Evolutionary conservation across 2,797 vertebrate species (phyloP), one percentile per base, ranked within the genome.

Genomic region (Presbytis comata): DNA sequence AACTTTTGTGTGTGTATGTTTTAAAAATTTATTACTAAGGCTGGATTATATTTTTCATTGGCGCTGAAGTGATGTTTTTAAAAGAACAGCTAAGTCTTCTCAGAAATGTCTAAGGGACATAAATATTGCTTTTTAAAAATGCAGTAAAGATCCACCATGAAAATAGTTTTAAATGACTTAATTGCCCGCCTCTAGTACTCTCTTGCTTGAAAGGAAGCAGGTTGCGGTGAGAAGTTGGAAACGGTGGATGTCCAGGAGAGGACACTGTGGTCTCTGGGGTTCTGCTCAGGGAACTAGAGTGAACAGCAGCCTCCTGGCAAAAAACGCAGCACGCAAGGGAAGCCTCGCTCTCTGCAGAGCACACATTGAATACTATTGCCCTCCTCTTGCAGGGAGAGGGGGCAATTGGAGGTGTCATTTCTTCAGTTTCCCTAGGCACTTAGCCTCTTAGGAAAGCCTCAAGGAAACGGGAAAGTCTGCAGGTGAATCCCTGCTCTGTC

Each of bases 71-170:
- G 28, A 96, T 83, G 28, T 90, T 97, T 96, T 97, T 97, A 89
- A 96, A 97, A 96, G 97, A 97, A 97, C 96, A 97, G 96, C 96
- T 93, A 96, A 83, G 57, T 90, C 97, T 98, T 97, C 96, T 98
- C 95, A 93, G 92, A 97, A 86, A 96, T 84, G 95, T 96, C 97
- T 93, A 76, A 84, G 79, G 89, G 92, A 96, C 95, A 85, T 87
- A 97, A 97, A 96, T 96, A 97, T 76, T 86, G 93, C 93, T 74
- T 96, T 97, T 90, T 67, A 50, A 74, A 48, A 67, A 55, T 89
- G 92, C 93, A 70, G 88, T 75, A 89, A 89, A 97, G 96, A 96
- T 55, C 75, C 86, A 21, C 95, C 5, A 53, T 79, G 95, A 91
- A 88, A 70, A 93, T 89, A 36, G 50, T 82, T 85, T 94, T 59